Evolutionary conservation across 2,113 vertebrate genomes (phyloP), one percentile per base, ranked within the genome.

Genomic region (Protobothrops flavoviridis): DNA sequence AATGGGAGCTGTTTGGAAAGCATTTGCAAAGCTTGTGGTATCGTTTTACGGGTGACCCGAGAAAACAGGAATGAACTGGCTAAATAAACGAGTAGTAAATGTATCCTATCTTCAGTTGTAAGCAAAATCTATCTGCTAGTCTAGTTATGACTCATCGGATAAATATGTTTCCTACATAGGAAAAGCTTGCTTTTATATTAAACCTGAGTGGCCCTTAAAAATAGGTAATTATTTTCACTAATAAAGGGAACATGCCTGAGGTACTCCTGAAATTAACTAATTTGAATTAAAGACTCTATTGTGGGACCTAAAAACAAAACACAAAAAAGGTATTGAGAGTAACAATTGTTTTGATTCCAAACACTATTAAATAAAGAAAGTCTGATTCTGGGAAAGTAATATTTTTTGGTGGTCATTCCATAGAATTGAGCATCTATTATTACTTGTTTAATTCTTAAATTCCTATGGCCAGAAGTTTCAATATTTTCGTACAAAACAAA

Each of bases 21-120:
- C 94, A 95, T 86, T 90, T 94, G 94, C 95, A 97, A 97, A 95
- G 94, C 95, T 93, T 93, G 90, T 93, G 94, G 94, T 96, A 97
- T 98, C 98, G 95, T 95, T 97, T 98, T 98, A 98, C 98, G 97
- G 90, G 5, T 95, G 97, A 97, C 95, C 96, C 91, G 91, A 94
- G 95, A 96, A 96, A 96, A 97, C 92, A 92, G 56, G 91, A 94
- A 92, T 64, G 88, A 95, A 95, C 90, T 8, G 48, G 90, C 86
- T 97, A 95, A 95, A 94, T 94, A 96, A 97, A 97, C 95, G 93
- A 87, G 0, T 2, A 94, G 91, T 91, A 97, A 96, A 96, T 89
- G 85, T 93, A 92, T 94, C 87, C 94, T 92, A 64, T 33, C 85
- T 95, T 94, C 93, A 91, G 88, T 90, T 0, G 3, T 0, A 90